Percentiles rank a stretch among this genome's conserved stretches.
These are phyloP conservation scores for Entomyzon cyanotis DNA, from an alignment of 2,113 vertebrate species.

Conservation along the genomic window DNA sequence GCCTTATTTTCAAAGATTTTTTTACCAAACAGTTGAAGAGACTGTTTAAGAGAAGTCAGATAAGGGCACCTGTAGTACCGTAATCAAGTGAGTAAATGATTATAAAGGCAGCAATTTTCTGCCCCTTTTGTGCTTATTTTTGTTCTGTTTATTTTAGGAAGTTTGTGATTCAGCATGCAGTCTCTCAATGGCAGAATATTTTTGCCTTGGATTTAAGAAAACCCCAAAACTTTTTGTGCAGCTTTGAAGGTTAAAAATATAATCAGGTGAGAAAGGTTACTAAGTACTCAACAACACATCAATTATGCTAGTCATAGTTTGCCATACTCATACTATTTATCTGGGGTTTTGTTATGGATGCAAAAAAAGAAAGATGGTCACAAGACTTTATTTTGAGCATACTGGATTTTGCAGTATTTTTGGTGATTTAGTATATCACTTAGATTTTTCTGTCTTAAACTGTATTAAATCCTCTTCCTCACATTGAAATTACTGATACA, in stretches of 20 bases:
- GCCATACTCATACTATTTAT: background rate
- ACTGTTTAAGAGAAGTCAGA: background rate
- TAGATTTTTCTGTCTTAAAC: background rate
- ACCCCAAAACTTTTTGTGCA: background rate
- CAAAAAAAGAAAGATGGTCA: background rate
- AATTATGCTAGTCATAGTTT: background rate
- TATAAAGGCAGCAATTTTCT: background rate
- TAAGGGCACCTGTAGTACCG: background rate
- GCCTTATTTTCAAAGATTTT: background rate
- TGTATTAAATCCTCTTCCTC: background rate
- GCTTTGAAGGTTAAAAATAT: background rate
- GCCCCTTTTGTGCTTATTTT: background rate
- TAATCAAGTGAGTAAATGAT: background rate
- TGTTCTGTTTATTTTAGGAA: constrained; percentile 7
- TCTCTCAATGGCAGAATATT: background rate
- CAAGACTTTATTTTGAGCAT: background rate
- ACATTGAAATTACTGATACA: background rate
- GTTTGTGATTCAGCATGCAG: background rate
- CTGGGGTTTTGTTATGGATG: background rate
- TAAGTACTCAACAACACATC: background rate
- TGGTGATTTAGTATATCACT: background rate
- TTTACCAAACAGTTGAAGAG: background rate
- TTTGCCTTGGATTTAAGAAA: background rate
- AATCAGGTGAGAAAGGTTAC: background rate
- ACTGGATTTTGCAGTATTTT: background rate